A percentile compares a stretch with the other conserved stretches of the same genome.
phyloP scores from a whole-genome alignment of 2,888 invertebrate species.

The Notocelia uddmanniana region DNA sequence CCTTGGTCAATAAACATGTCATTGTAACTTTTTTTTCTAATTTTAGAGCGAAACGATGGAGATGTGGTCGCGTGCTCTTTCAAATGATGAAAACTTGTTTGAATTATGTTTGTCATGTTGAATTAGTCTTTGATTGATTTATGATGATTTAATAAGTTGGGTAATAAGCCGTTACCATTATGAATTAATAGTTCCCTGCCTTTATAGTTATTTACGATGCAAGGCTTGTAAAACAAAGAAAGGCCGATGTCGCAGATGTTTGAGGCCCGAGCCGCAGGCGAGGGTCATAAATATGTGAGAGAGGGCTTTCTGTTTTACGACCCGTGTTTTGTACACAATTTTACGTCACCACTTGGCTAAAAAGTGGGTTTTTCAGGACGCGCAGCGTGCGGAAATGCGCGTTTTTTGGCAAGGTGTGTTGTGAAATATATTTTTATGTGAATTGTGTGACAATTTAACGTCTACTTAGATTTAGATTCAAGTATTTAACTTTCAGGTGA shows the following conservation, averaged over 20 bases:
- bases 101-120: slow-evolving; percentile 50
- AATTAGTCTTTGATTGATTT: slow-evolving; percentile 23
- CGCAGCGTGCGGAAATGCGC: too few relatives aligned
- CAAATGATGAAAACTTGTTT: slow-evolving; percentile 48
- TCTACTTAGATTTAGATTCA: neutral
- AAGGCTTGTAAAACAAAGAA: too few relatives aligned
- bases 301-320: too few relatives aligned
- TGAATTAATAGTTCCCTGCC: neutral
- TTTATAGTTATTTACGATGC: neutral
- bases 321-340: too few relatives aligned
- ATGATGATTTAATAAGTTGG: slow-evolving; percentile 25
- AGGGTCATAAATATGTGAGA: too few relatives aligned
- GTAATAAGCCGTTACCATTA: neutral
- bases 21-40: slow-evolving; percentile 58
- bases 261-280: too few relatives aligned
- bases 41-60: slow-evolving; percentile 50
- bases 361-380: too few relatives aligned
- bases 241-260: too few relatives aligned
- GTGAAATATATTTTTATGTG: neutral
- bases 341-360: too few relatives aligned
- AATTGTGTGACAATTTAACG: neutral
- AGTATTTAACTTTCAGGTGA: neutral
- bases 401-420: too few relatives aligned
- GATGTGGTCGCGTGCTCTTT: slow-evolving; percentile 49
- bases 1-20: slow-evolving; percentile 58